A percentile compares a stretch with the other conserved stretches of the same genome.
Evolutionary conservation across 2,888 invertebrate genomes (phyloP).

Genomic region (Agapetus fuscipes): DNA sequence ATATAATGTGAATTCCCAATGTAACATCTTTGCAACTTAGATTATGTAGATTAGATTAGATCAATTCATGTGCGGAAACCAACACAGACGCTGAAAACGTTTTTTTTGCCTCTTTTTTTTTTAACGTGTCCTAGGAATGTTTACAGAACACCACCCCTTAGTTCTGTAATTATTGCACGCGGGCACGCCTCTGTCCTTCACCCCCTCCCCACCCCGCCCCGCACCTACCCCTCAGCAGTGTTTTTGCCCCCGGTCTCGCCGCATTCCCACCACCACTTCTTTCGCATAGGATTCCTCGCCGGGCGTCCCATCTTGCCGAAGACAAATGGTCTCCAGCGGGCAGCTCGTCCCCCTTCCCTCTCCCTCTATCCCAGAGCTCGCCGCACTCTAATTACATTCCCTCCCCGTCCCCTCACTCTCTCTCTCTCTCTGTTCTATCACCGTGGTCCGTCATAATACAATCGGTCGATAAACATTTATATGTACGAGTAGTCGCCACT

Average conservation of each 20-base stretch:
- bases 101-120: too few species aligned
- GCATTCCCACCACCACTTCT: conserved; percentile 21
- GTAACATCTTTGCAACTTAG: too few species aligned
- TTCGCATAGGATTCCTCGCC: conserved; percentile 20
- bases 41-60: too few species aligned
- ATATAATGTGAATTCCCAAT: too few species aligned
- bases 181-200: too few species aligned
- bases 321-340: conserved; percentile 39
- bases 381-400: conserved; percentile 10
- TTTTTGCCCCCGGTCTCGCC: conserved; percentile 21
- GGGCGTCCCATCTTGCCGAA: conserved; percentile 28
- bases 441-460: conserved; percentile 15
- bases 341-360: conserved; percentile 27
- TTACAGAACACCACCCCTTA: too few species aligned
- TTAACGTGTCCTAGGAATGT: too few species aligned
- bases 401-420: conserved; percentile 23
- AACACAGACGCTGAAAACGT: too few species aligned
- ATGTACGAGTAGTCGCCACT: too few species aligned
- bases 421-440: conserved; percentile 15
- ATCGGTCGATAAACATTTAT: conserved; percentile 20
- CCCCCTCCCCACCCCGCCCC: conserved; percentile 6
- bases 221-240: conserved; percentile 14
- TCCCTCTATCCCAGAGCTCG: conserved; percentile 31
- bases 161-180: too few species aligned
- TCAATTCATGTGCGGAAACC: too few species aligned